These are phyloP conservation scores for Thamnaconus septentrionalis DNA, from an alignment of 2,113 vertebrate genomes.

Conservation along the genomic window DNA sequence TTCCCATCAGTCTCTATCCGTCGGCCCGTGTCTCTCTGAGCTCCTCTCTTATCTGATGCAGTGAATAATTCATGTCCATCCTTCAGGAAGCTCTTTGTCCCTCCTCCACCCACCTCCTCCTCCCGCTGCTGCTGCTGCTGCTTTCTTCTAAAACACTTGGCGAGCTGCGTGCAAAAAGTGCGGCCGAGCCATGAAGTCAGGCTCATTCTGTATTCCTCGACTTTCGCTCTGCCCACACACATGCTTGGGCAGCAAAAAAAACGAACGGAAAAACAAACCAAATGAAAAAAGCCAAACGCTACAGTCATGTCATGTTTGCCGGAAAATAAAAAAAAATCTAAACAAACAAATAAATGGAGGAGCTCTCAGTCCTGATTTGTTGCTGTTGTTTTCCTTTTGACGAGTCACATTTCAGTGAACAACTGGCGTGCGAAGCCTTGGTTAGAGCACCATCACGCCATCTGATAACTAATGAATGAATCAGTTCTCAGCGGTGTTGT, in stretches of 20 bases:
- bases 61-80: conserved; percentile 71
- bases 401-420: too few species aligned
- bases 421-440: too few species aligned
- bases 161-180: not conserved
- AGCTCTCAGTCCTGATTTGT: too few species aligned
- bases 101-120: conserved; percentile 1
- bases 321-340: too few species aligned
- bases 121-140: not conserved
- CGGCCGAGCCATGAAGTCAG: not conserved
- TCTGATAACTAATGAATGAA: too few species aligned
- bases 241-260: too few species aligned
- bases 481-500: too few species aligned
- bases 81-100: conserved; percentile 64
- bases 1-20: conserved; percentile 40
- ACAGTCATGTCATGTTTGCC: too few species aligned
- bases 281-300: too few species aligned
- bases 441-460: too few species aligned
- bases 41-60: conserved; percentile 48
- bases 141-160: conserved; percentile 55
- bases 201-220: conserved; percentile 8
- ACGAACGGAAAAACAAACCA: not conserved
- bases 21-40: conserved; percentile 22
- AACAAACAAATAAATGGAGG: too few species aligned
- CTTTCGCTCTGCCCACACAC: not conserved
- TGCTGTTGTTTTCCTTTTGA: too few species aligned